A percentile compares a stretch with the other conserved stretches of the same genome.
phyloP scores from a whole-genome alignment of 2,888 invertebrate species.

The Glaucopsyche alexis region DNA sequence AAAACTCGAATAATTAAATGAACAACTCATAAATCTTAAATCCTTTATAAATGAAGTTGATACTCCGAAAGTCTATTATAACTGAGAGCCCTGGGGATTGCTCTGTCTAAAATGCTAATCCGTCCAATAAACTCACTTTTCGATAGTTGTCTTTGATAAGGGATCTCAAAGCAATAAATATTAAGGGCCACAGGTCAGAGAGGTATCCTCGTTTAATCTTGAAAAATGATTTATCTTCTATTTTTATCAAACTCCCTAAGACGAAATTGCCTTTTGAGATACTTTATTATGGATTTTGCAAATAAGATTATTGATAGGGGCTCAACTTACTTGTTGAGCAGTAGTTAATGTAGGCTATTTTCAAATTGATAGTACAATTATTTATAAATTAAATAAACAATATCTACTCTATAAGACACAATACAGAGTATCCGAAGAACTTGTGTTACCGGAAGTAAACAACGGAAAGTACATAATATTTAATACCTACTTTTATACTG shows the following conservation, averaged over 20 bases:
- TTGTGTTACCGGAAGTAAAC: no score
- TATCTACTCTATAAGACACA: no score
- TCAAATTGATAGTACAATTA: neutral
- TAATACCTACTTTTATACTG: no score
- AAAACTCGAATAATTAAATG: conserved; percentile 10
- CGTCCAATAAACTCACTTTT: conserved; percentile 39
- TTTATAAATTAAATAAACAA: no score
- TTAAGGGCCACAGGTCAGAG: conserved; percentile 38
- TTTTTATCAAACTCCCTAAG: neutral
- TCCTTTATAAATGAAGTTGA: conserved; percentile 17
- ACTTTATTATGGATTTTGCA: conserved; percentile 18
- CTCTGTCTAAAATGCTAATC: conserved; percentile 37
- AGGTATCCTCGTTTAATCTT: conserved; percentile 32
- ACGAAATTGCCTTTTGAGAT: neutral
- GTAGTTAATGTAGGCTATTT: neutral
- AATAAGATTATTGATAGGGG: neutral
- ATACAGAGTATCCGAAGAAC: no score
- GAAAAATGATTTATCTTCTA: conserved; percentile 17
- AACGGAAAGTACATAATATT: no score
- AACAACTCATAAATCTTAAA: conserved; percentile 15
- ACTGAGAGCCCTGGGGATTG: conserved; percentile 31
- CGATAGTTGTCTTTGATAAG: conserved; percentile 40
- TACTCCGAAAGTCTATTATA: conserved; percentile 28
- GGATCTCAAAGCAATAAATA: conserved; percentile 41
- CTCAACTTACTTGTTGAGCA: neutral